These are phyloP conservation scores for Pseudococcus longispinus DNA, from an alignment of 2,888 invertebrate genomes.

Conservation along the genomic window DNA sequence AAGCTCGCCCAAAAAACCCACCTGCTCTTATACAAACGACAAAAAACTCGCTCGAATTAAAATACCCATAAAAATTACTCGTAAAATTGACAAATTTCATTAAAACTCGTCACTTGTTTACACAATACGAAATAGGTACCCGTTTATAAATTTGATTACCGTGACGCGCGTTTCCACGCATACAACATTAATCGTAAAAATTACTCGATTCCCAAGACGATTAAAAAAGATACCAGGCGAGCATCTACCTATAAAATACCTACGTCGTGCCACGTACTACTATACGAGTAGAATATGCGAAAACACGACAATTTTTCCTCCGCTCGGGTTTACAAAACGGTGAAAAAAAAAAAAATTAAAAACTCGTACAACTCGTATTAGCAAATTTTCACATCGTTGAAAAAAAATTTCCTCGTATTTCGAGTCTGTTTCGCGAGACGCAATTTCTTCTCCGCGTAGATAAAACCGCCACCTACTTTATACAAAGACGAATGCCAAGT, in stretches of 20 bases:
- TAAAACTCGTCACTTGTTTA: conserved; percentile 24
- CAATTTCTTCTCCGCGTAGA: not conserved
- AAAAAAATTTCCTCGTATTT: not conserved
- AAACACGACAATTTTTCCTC: not conserved
- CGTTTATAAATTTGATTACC: conserved; percentile 14
- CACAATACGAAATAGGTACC: not conserved
- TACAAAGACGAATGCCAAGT: not conserved
- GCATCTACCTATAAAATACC: not conserved
- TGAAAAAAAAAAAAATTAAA: not conserved
- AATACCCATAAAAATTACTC: not conserved
- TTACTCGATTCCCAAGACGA: conserved; percentile 10
- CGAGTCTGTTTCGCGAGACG: not conserved
- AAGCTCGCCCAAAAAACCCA: not conserved
- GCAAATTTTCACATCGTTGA: not conserved
- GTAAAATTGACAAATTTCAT: conserved; percentile 11
- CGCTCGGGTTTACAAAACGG: not conserved
- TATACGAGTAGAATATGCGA: not conserved
- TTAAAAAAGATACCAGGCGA: not conserved
- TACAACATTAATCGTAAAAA: conserved; percentile 16
- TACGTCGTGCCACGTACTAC: not conserved
- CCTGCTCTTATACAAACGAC: not conserved
- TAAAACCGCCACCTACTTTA: not conserved
- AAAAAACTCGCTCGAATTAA: not conserved
- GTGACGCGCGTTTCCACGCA: not conserved
- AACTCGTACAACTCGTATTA: not conserved